phyloP scores from a whole-genome alignment of 2,113 vertebrate species.

The Pipra filicauda region DNA sequence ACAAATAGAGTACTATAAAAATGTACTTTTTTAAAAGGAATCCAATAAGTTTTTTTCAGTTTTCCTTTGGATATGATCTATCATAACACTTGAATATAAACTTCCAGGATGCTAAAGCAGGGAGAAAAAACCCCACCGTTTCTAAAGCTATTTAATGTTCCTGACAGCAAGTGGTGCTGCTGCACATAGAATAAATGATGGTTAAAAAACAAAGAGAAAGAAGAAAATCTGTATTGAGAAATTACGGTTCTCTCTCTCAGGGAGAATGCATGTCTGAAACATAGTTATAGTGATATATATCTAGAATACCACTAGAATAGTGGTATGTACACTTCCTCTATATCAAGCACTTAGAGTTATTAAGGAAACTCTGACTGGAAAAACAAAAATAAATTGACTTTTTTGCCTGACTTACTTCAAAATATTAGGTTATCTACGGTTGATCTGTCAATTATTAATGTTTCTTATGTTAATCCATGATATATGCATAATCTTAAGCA shows the following conservation, averaged over 20 bases:
- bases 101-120: background rate
- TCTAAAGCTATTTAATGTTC: background rate
- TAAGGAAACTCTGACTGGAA: background rate
- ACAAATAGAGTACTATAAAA: background rate
- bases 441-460: background rate
- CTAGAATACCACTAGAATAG: background rate
- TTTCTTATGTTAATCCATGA: background rate
- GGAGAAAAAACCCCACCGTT: rapidly evolving
- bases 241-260: background rate
- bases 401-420: background rate
- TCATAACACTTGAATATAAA: background rate
- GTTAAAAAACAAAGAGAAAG: background rate
- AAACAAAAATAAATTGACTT: background rate
- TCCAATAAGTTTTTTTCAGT: background rate
- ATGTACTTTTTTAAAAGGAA: background rate
- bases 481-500: background rate
- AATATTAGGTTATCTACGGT: background rate
- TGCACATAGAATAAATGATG: background rate
- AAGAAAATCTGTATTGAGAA: background rate
- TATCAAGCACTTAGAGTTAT: background rate
- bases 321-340: background rate
- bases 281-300: background rate
- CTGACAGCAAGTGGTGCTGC: constrained; percentile 24
- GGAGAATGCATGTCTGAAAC: background rate
- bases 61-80: background rate